phyloP scores from a whole-genome alignment of 2,888 invertebrate species.

The Epsilonema sp. region DNA sequence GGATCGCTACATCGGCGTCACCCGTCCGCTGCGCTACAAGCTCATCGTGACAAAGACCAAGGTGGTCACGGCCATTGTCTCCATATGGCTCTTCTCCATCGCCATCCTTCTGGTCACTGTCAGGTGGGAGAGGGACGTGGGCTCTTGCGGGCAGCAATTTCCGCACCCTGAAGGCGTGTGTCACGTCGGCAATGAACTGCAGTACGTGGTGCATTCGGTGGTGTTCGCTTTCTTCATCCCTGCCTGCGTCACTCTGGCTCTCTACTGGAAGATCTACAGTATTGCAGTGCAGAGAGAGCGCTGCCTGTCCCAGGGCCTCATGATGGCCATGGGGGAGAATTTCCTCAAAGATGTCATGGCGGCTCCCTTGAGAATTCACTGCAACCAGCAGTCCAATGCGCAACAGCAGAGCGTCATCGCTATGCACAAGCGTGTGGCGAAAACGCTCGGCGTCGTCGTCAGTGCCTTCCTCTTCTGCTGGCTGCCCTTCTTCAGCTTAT shows the following conservation, averaged over 20 bases:
- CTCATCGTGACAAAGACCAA: slow-evolving; percentile 22
- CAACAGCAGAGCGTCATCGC: slow-evolving; percentile 27
- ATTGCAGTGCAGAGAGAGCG: slow-evolving; percentile 14
- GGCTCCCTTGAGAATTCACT: slow-evolving; percentile 22
- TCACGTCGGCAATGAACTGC: neutral
- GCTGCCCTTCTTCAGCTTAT: slow-evolving; percentile 41
- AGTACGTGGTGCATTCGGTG: slow-evolving; percentile 16
- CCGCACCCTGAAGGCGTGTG: neutral
- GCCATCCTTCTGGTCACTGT: slow-evolving; percentile 23
- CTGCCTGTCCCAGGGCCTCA: slow-evolving; percentile 23
- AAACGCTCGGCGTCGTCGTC: slow-evolving; percentile 41
- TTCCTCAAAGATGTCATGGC: slow-evolving; percentile 26
- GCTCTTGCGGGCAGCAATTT: too few relatives aligned
- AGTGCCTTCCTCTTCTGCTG: slow-evolving; percentile 42
- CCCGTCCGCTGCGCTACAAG: slow-evolving; percentile 26
- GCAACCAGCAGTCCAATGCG: slow-evolving; percentile 16
- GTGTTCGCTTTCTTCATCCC: slow-evolving; percentile 29
- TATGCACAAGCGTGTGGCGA: slow-evolving; percentile 38
- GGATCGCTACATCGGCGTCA: slow-evolving; percentile 30
- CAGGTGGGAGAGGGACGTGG: slow-evolving; percentile 22
- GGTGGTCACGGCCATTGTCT: slow-evolving; percentile 17
- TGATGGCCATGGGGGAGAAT: slow-evolving; percentile 28
- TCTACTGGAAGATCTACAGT: slow-evolving; percentile 27
- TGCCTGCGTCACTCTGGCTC: slow-evolving; percentile 25
- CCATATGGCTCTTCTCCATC: slow-evolving; percentile 24